A percentile compares a stretch with the other conserved stretches of the same genome.
These are phyloP conservation scores for Calonectris borealis DNA, from an alignment of 2,113 vertebrate species.

Conservation along the genomic window DNA sequence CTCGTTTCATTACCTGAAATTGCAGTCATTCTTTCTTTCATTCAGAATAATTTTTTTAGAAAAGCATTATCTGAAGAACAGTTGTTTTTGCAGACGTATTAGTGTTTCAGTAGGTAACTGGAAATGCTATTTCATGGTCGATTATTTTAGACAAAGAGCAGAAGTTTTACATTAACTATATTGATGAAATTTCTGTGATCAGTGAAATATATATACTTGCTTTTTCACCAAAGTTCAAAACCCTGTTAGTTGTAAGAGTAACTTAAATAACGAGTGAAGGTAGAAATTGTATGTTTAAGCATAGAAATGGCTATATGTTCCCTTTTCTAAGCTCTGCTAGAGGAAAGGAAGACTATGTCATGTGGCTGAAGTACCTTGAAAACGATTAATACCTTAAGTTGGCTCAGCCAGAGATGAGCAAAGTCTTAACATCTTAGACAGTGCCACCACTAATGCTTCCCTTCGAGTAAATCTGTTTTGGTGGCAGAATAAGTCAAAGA, in stretches of 20 bases:
- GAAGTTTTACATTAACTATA: neutral
- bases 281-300: neutral
- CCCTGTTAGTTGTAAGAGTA: neutral
- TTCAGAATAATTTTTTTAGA: neutral
- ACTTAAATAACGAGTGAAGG: neutral
- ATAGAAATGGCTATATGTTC: neutral
- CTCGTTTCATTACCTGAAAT: neutral
- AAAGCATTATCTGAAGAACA: neutral
- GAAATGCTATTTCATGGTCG: neutral
- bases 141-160: neutral
- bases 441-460: neutral
- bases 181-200: neutral
- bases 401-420: neutral
- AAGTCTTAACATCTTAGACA: constrained; percentile 6
- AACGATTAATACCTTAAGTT: neutral
- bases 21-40: neutral
- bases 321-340: neutral
- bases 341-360: neutral
- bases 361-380: neutral
- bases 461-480: neutral
- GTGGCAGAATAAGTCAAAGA: neutral
- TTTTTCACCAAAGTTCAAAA: neutral
- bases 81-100: neutral
- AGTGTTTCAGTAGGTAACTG: neutral
- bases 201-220: neutral